A percentile compares a stretch with the other conserved stretches of the same genome.
These are phyloP conservation scores for Tauraco hartlaubi DNA, from an alignment of 2,797 vertebrate genomes.

Conservation along the genomic window DNA sequence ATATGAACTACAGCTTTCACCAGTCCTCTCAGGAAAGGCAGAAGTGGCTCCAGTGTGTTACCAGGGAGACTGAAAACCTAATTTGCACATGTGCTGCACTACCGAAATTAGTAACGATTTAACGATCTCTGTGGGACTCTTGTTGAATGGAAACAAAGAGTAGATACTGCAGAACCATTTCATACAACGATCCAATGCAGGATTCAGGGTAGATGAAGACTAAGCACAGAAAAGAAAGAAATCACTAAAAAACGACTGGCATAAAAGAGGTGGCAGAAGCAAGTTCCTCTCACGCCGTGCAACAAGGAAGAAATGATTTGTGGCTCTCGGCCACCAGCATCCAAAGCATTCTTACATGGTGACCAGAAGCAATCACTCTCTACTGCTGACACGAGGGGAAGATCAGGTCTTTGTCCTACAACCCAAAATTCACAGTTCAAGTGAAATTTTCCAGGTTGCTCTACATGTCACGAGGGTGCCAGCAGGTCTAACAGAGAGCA, in stretches of 20 bases:
- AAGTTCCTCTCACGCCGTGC: background rate
- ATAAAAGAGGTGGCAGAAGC: background rate
- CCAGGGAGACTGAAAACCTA: background rate
- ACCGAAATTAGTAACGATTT: background rate
- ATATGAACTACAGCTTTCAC: background rate
- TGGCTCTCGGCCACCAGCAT: background rate
- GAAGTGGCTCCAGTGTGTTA: background rate
- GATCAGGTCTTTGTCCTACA: background rate
- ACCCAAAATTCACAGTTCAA: background rate
- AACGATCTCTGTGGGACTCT: background rate
- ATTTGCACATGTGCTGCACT: slow-evolving; percentile 4
- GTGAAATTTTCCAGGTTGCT: background rate
- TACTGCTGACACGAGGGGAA: background rate
- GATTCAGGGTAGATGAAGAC: background rate
- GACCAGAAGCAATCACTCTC: background rate
- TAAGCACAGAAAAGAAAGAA: background rate
- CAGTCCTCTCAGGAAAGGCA: background rate
- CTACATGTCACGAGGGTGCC: background rate
- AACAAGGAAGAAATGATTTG: background rate
- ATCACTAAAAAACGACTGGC: background rate
- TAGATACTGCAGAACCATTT: background rate
- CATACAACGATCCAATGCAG: background rate
- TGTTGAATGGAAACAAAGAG: background rate
- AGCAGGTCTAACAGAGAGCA: accelerated
- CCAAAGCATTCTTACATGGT: background rate